These are phyloP conservation scores for Procambarus clarkii DNA, from an alignment of 1,140 invertebrate genomes.

Conservation along the genomic window DNA sequence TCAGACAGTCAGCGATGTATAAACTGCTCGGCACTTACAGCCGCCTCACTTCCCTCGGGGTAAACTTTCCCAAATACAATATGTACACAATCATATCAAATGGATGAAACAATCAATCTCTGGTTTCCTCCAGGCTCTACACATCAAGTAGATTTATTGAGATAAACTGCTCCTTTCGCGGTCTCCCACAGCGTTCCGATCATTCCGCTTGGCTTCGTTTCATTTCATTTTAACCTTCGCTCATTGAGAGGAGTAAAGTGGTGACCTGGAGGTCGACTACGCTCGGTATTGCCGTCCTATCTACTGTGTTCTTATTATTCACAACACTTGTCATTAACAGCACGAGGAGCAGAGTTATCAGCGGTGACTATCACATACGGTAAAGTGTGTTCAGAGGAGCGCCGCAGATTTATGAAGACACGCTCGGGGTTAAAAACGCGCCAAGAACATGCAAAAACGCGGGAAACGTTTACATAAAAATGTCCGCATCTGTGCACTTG, in stretches of 20 bases:
- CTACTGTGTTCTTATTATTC: no score
- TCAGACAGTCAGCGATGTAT: no score
- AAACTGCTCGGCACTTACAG: no score
- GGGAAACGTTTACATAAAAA: constrained; percentile 28
- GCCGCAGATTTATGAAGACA: constrained; percentile 42
- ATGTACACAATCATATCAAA: constrained; percentile 28
- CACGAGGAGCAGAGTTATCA: no score
- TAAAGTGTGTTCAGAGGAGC: constrained; percentile 6
- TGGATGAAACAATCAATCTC: constrained; percentile 50
- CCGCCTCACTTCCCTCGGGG: neutral
- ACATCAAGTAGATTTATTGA: constrained; percentile 51
- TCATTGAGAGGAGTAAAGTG: neutral
- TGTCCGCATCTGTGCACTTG: constrained; percentile 14
- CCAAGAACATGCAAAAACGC: constrained; percentile 7
- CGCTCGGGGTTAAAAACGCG: neutral
- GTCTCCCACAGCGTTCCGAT: neutral
- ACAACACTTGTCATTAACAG: no score
- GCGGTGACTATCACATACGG: no score
- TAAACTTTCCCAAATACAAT: neutral
- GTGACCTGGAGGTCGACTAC: no score
- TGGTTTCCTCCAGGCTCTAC: neutral
- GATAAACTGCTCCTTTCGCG: constrained; percentile 44
- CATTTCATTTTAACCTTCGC: neutral
- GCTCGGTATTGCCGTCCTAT: no score
- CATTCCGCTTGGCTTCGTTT: neutral